phyloP scores from a whole-genome alignment of 2,888 invertebrate genomes.

The Octonoba sinensis region DNA sequence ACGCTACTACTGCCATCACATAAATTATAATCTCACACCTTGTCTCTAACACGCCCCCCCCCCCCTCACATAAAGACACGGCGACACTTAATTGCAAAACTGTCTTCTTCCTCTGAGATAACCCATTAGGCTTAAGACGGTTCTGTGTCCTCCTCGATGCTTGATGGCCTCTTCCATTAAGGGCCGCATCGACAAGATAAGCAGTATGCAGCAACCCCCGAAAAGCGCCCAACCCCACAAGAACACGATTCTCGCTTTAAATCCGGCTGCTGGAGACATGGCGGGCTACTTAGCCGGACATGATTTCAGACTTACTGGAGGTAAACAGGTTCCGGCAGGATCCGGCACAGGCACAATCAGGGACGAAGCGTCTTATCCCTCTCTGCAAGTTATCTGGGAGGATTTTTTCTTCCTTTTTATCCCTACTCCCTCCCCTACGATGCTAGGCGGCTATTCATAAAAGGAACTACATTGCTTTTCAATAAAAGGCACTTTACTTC shows the following conservation, averaged over 20 bases:
- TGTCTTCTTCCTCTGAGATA: too few relatives aligned
- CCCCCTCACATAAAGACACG: neutral
- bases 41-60: neutral
- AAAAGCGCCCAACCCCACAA: slow-evolving; percentile 1
- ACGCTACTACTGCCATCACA: too few relatives aligned
- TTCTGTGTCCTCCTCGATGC: slow-evolving; percentile 43
- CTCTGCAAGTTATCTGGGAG: slow-evolving; percentile 9
- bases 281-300: slow-evolving; percentile 62
- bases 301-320: slow-evolving; percentile 62
- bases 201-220: slow-evolving; percentile 53
- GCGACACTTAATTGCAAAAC: neutral
- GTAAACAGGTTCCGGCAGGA: slow-evolving; percentile 46
- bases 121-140: slow-evolving; percentile 15
- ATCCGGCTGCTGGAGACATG: slow-evolving; percentile 55
- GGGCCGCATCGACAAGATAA: slow-evolving; percentile 56
- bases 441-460: slow-evolving; percentile 52
- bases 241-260: slow-evolving; percentile 63
- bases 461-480: slow-evolving; percentile 59
- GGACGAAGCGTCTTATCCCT: slow-evolving; percentile 49
- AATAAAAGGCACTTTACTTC: slow-evolving; percentile 56
- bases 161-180: slow-evolving; percentile 63
- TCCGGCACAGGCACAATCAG: slow-evolving; percentile 54
- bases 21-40: too few relatives aligned
- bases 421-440: slow-evolving; percentile 3
- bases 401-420: slow-evolving; percentile 16